These are phyloP conservation scores for Drosophila diplacantha DNA, from an alignment of 2,888 invertebrate genomes.

Conservation along the genomic window DNA sequence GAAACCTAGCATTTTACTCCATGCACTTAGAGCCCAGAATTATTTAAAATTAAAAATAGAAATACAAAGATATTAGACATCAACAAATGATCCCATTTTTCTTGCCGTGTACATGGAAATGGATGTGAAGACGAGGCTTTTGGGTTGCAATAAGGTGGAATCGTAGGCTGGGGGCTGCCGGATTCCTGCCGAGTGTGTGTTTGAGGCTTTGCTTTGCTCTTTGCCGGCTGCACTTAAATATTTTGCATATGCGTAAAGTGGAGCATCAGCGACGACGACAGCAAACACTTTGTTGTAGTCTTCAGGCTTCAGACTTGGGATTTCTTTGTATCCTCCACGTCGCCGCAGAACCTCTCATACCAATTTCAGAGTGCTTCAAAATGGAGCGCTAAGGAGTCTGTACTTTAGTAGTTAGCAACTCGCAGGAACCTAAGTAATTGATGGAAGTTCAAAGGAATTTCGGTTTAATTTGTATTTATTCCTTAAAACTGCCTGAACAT, in stretches of 20 bases:
- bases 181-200: slow-evolving; percentile 41
- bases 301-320: slow-evolving; percentile 17
- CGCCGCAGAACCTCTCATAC: slow-evolving; percentile 14
- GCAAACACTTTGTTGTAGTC: slow-evolving; percentile 52
- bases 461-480: no score
- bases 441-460: neutral
- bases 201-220: slow-evolving; percentile 66
- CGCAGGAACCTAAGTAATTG: slow-evolving; percentile 3
- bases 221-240: slow-evolving; percentile 67
- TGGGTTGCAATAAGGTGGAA: slow-evolving; percentile 11
- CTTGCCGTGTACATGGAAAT: neutral
- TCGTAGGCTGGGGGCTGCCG: slow-evolving; percentile 6
- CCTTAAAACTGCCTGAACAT: no score
- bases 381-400: slow-evolving; percentile 4
- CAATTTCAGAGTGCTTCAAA: slow-evolving; percentile 22
- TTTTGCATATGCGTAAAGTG: slow-evolving; percentile 69
- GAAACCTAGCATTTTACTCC: no score
- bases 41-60: neutral
- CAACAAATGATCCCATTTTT: neutral
- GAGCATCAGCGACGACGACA: slow-evolving; percentile 40
- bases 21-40: neutral
- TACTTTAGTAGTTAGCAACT: slow-evolving; percentile 20
- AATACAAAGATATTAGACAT: neutral
- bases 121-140: neutral
- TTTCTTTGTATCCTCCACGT: slow-evolving; percentile 12